Conservation (phyloP, 2,888 invertebrate genomes). For the Mamestra brassicae region DNA sequence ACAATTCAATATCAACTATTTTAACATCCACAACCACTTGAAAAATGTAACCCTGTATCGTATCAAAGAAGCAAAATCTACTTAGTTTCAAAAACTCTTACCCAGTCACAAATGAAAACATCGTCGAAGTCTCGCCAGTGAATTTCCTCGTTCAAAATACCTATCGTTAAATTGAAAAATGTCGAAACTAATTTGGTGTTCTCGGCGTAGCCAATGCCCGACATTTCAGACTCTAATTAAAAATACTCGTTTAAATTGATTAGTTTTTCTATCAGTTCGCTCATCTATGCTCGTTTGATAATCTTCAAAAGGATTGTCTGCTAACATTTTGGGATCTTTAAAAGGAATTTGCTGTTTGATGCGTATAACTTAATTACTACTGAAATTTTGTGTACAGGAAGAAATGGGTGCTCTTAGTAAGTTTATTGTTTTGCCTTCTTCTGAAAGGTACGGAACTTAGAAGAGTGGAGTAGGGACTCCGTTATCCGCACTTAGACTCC, state of each 20-base stretch:
- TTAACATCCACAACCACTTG: too few relatives aligned
- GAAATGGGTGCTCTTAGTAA: constrained; percentile 47
- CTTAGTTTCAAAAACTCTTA: background rate
- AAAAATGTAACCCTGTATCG: background rate
- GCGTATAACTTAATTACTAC: background rate
- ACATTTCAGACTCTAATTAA: constrained; percentile 71
- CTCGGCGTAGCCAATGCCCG: constrained; percentile 50
- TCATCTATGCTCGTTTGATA: constrained; percentile 20
- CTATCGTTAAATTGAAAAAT: constrained; percentile 63
- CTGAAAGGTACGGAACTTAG: background rate
- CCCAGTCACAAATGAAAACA: background rate
- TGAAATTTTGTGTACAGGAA: constrained; percentile 14
- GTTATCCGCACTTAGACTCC: too few relatives aligned
- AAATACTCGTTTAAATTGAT: constrained; percentile 62
- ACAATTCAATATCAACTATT: too few relatives aligned
- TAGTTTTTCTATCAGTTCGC: constrained; percentile 55
- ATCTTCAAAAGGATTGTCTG: constrained; percentile 33
- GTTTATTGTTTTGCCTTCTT: constrained; percentile 13
- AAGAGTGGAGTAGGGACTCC: background rate
- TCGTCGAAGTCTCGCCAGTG: background rate
- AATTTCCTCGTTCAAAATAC: constrained; percentile 41
- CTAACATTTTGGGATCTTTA: constrained; percentile 5
- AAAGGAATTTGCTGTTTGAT: constrained; percentile 24
- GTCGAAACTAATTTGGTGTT: constrained; percentile 54
- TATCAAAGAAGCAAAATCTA: background rate